Evolutionary conservation across 1,140 invertebrate genomes (phyloP).

Genomic region (Plodia interpunctella): DNA sequence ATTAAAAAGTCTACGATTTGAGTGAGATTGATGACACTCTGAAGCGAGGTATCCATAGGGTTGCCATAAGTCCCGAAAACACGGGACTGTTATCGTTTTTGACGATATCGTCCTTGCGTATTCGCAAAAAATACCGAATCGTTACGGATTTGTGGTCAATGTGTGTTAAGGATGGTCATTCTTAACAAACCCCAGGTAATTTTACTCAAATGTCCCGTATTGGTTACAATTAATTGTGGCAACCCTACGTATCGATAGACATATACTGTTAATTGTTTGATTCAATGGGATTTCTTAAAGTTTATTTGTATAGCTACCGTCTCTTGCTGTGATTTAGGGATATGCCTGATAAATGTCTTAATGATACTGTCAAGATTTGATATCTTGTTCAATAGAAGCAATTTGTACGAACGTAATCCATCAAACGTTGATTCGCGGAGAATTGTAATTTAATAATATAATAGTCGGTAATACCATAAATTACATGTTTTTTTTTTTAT

Average conservation of each 20-base stretch:
- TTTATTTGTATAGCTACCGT: neutral
- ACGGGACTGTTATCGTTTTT: too few relatives aligned
- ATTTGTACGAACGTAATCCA: conserved; percentile 5
- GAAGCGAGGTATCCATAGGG: neutral
- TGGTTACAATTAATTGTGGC: too few relatives aligned
- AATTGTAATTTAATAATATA: conserved; percentile 1
- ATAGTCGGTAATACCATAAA: conserved; percentile 6
- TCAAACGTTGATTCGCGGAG: neutral
- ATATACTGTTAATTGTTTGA: neutral
- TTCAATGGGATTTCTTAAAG: neutral
- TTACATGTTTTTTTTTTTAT: neutral
- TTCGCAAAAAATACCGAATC: too few relatives aligned
- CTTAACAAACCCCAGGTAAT: too few relatives aligned
- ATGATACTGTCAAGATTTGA: conserved; percentile 16
- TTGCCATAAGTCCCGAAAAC: too few relatives aligned
- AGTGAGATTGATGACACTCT: neutral
- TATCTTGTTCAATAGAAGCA: conserved; percentile 3
- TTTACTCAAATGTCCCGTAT: too few relatives aligned
- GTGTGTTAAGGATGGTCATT: too few relatives aligned
- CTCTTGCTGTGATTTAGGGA: conserved; percentile 2
- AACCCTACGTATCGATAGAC: neutral
- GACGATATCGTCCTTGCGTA: too few relatives aligned
- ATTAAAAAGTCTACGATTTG: conserved; percentile 1
- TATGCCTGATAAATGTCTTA: conserved; percentile 15
- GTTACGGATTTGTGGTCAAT: too few relatives aligned